Evolutionary conservation across 1,140 invertebrate species (phyloP).

Genomic region (Drosophila micromelanica): DNA sequence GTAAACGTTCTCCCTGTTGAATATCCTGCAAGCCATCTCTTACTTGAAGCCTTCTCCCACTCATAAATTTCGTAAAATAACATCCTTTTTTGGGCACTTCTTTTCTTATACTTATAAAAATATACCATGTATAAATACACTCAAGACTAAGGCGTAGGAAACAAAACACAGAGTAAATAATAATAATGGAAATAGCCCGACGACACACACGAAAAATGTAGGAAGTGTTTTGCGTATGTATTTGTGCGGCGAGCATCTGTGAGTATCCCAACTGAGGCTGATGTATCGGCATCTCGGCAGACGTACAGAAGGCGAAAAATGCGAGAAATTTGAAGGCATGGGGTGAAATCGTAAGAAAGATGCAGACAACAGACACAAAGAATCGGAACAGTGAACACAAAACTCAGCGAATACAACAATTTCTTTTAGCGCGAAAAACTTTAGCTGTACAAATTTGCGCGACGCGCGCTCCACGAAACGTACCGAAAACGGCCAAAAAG

Average conservation of each 20-base stretch:
- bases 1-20: neutral
- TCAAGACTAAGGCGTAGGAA: conserved; percentile 29
- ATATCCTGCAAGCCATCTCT: neutral
- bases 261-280: conserved; percentile 28
- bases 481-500: conserved; percentile 84
- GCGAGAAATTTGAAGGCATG: conserved; percentile 18
- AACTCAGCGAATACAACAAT: conserved; percentile 41
- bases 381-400: conserved; percentile 39
- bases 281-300: conserved; percentile 51
- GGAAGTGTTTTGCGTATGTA: conserved; percentile 32
- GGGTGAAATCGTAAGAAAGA: conserved; percentile 27
- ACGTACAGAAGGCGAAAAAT: conserved; percentile 26
- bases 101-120: conserved; percentile 1
- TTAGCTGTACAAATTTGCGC: conserved; percentile 56
- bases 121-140: neutral
- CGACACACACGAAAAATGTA: conserved; percentile 32
- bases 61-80: conserved; percentile 12
- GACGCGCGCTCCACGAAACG: conserved; percentile 79
- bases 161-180: conserved; percentile 56
- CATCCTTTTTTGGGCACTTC: conserved; percentile 9
- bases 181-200: conserved; percentile 28
- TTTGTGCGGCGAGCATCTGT: conserved; percentile 5
- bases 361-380: conserved; percentile 31
- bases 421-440: conserved; percentile 73
- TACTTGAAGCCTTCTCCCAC: neutral